Percentiles rank a stretch among this genome's conserved stretches.
These are phyloP conservation scores for Eufriesea mexicana DNA, from an alignment of 1,140 invertebrate genomes.

Conservation along the genomic window DNA sequence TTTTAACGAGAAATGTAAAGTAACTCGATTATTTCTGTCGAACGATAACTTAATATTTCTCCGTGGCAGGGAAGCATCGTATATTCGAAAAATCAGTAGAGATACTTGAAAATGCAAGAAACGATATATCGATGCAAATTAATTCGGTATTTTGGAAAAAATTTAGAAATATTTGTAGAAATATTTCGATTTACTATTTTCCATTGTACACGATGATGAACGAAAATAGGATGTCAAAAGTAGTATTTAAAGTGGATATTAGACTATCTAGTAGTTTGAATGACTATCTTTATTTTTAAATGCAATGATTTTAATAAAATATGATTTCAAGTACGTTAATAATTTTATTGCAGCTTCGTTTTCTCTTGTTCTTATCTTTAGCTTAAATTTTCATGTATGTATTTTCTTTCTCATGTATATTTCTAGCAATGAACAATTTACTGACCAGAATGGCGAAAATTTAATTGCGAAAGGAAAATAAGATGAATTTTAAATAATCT, in stretches of 20 bases:
- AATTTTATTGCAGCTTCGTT: not conserved
- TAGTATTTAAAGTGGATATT: not conserved
- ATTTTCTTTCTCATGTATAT: not conserved
- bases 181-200: constrained; percentile 2
- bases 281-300: not conserved
- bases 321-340: not conserved
- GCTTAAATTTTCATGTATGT: no score
- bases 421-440: not conserved
- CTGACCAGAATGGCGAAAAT: not conserved
- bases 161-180: not conserved
- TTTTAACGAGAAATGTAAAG: not conserved
- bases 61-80: no score
- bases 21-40: not conserved
- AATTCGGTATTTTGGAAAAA: no score
- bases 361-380: not conserved
- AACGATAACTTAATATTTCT: not conserved
- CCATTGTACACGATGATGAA: not conserved
- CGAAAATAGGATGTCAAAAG: no score
- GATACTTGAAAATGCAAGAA: no score
- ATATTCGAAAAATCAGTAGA: no score
- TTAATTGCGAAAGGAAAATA: not conserved
- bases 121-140: no score
- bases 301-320: not conserved
- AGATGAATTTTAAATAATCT: not conserved
- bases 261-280: not conserved